Evolutionary conservation across 1,140 invertebrate genomes (phyloP).

Genomic region (Aporrectodea caliginosa): DNA sequence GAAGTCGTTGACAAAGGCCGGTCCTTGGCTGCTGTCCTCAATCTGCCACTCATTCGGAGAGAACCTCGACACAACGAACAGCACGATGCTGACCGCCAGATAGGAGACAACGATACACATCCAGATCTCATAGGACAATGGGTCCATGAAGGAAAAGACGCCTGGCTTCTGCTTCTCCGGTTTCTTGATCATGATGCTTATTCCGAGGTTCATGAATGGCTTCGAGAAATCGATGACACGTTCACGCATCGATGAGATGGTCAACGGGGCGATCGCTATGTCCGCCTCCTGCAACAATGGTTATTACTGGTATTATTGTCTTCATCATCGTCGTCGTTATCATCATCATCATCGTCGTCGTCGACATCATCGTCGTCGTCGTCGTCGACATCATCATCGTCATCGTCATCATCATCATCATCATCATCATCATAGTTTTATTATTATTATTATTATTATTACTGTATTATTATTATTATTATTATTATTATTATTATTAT

Average conservation of each 20-base stretch:
- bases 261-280: conserved; percentile 53
- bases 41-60: conserved; percentile 90
- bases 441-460: too few relatives aligned
- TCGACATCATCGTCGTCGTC: not conserved
- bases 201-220: conserved; percentile 56
- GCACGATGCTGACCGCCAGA: conserved; percentile 81
- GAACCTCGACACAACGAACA: conserved; percentile 88
- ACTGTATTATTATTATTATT: too few relatives aligned
- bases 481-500: too few relatives aligned
- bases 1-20: conserved; percentile 83
- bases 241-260: conserved; percentile 51
- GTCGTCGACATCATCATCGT: not conserved
- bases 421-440: too few relatives aligned
- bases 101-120: conserved; percentile 76
- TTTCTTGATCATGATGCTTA: conserved; percentile 82
- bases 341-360: not conserved
- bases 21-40: conserved; percentile 51
- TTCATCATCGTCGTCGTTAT: not conserved
- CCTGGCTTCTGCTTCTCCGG: conserved; percentile 81
- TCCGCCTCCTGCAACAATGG: conserved; percentile 45
- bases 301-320: not conserved
- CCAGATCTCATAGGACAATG: conserved; percentile 97
- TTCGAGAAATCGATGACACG: conserved; percentile 55
- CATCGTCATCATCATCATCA: too few relatives aligned
- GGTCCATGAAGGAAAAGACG: conserved; percentile 95